Evolutionary conservation across 2,888 invertebrate species (phyloP).

Genomic region (Cistogaster globosa): DNA sequence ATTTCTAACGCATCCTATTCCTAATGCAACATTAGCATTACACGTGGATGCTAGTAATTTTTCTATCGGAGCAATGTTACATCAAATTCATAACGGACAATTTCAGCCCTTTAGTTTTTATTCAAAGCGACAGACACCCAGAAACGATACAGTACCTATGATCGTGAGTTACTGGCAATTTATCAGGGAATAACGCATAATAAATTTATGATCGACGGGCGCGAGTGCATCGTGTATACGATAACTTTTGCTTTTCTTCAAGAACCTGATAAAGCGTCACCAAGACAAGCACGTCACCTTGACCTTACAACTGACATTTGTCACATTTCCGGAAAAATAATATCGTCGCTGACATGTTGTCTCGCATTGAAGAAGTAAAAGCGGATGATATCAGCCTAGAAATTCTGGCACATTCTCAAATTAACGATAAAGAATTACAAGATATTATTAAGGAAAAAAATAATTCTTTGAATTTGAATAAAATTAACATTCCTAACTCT

Average conservation of each 20-base stretch:
- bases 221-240: slow-evolving; percentile 56
- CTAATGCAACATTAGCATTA: slow-evolving; percentile 44
- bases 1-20: slow-evolving; percentile 41
- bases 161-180: slow-evolving; percentile 58
- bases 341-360: slow-evolving; percentile 61
- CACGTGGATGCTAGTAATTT: slow-evolving; percentile 28
- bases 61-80: slow-evolving; percentile 12
- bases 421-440: slow-evolving; percentile 44
- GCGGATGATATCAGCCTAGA: slow-evolving; percentile 28
- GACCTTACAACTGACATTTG: slow-evolving; percentile 55
- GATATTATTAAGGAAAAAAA: slow-evolving; percentile 1
- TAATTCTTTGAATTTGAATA: slow-evolving; percentile 2
- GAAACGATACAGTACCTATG: slow-evolving; percentile 59
- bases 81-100: slow-evolving; percentile 7
- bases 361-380: slow-evolving; percentile 47
- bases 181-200: slow-evolving; percentile 48
- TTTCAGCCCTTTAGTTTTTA: slow-evolving; percentile 33
- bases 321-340: slow-evolving; percentile 63
- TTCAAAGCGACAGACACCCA: slow-evolving; percentile 38
- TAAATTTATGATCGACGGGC: slow-evolving; percentile 51
- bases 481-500: neutral
- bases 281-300: slow-evolving; percentile 27
- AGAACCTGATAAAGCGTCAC: slow-evolving; percentile 72
- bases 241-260: slow-evolving; percentile 62
- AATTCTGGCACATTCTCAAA: slow-evolving; percentile 47